Percentiles rank a stretch among this genome's conserved stretches.
phyloP scores from a whole-genome alignment of 2,797 vertebrate genomes.

The Macropus fuliginosus region DNA sequence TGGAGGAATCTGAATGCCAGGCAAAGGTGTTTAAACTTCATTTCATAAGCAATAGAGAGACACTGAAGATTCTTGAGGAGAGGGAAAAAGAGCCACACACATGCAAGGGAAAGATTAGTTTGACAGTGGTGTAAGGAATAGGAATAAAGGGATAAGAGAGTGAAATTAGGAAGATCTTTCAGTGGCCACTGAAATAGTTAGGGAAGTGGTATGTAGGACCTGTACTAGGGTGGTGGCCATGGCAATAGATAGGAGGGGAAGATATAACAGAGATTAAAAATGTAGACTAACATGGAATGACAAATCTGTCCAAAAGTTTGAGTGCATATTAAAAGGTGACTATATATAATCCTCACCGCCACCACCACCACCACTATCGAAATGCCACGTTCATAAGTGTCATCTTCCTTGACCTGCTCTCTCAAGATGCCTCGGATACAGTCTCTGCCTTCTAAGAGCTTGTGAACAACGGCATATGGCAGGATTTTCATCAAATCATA shows the following conservation, averaged over 20 bases:
- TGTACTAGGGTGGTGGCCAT: neutral
- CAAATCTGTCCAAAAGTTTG: neutral
- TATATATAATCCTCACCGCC: neutral
- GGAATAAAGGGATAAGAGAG: neutral
- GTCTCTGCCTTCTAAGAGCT: neutral
- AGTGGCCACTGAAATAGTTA: neutral
- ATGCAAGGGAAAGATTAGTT: neutral
- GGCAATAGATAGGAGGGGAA: neutral
- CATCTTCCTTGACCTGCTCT: neutral
- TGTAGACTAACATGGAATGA: neutral
- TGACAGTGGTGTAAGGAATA: neutral
- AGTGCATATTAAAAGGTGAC: neutral
- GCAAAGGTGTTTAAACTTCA: neutral
- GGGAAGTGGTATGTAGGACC: neutral
- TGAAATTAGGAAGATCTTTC: neutral
- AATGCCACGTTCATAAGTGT: neutral
- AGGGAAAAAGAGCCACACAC: neutral
- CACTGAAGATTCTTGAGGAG: neutral
- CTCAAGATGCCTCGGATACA: neutral
- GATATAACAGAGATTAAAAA: neutral
- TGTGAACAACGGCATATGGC: neutral
- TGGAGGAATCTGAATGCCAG: neutral
- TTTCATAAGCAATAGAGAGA: neutral
- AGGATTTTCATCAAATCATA: neutral
- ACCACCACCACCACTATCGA: neutral